Percentiles rank a stretch among this genome's conserved stretches.
Conservation (phyloP, 2,113 vertebrate species). For the Holacanthus passer region DNA sequence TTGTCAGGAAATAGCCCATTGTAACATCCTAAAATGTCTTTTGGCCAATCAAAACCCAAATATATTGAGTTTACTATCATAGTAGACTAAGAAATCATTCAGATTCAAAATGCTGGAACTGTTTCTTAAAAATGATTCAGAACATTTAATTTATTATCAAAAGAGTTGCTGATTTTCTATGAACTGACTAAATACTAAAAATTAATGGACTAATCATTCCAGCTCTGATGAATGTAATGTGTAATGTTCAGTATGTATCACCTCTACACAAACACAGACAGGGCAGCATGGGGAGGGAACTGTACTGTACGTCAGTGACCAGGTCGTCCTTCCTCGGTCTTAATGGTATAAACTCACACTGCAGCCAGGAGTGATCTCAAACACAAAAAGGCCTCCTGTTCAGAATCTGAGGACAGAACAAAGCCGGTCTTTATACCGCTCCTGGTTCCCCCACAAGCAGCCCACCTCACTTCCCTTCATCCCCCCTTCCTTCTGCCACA, state of each 20-base stretch:
- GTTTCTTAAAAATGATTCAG: not conserved
- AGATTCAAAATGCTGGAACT: not conserved
- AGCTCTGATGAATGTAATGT: too few species aligned
- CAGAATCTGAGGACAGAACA: conserved; percentile 76
- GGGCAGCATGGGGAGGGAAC: not conserved
- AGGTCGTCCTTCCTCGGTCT: conserved; percentile 31
- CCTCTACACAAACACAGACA: not conserved
- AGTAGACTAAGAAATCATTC: not conserved
- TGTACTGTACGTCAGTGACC: conserved; percentile 9
- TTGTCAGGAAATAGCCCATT: not conserved
- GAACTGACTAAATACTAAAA: not conserved
- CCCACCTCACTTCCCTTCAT: conserved; percentile 62
- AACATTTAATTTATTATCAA: not conserved
- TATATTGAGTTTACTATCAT: not conserved
- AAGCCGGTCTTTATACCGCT: conserved; percentile 79
- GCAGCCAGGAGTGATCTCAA: conserved; percentile 29
- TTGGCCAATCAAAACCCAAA: not conserved
- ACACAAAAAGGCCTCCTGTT: conserved; percentile 79
- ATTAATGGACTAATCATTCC: too few species aligned
- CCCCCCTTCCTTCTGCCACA: conserved; percentile 35
- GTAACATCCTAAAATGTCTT: not conserved
- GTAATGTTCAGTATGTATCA: too few species aligned
- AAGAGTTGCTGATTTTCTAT: not conserved
- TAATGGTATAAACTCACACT: conserved; percentile 47
- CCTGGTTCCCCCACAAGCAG: conserved; percentile 45